Conservation (phyloP, 2,888 invertebrate species). For the Pandemis heparana region DNA sequence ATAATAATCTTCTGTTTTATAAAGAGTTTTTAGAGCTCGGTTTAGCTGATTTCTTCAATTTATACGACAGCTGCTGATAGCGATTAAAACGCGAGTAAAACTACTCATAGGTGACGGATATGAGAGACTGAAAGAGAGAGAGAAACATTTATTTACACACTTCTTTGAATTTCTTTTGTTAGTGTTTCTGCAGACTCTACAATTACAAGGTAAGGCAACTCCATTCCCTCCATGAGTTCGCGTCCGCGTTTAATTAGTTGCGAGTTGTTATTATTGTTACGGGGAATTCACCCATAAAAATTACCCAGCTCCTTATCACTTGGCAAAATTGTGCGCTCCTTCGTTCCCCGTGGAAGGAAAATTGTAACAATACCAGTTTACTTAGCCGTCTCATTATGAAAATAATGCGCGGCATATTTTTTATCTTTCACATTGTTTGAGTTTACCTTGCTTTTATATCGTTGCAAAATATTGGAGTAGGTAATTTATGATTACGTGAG, state of each 20-base stretch:
- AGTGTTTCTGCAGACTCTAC: conserved; percentile 62
- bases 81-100: too few species aligned
- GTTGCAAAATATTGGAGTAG: conserved; percentile 1
- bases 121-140: too few species aligned
- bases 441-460: conserved; percentile 9
- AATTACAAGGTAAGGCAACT: conserved; percentile 68
- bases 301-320: conserved; percentile 70
- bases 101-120: too few species aligned
- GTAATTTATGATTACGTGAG: conserved; percentile 12
- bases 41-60: too few species aligned
- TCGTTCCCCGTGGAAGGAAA: conserved; percentile 43
- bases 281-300: conserved; percentile 74
- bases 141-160: too few species aligned
- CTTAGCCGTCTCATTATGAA: conserved; percentile 25
- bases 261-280: conserved; percentile 81
- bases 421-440: conserved; percentile 28
- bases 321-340: conserved; percentile 57
- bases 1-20: too few species aligned
- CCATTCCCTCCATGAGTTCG: conserved; percentile 61
- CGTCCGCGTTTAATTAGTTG: conserved; percentile 81
- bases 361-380: conserved; percentile 42
- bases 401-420: conserved; percentile 32
- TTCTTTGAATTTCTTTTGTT: too few species aligned
- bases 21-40: too few species aligned
- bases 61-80: too few species aligned